Evolutionary conservation across 2,113 vertebrate species (phyloP).

Genomic region (Stigmatopora nigra): DNA sequence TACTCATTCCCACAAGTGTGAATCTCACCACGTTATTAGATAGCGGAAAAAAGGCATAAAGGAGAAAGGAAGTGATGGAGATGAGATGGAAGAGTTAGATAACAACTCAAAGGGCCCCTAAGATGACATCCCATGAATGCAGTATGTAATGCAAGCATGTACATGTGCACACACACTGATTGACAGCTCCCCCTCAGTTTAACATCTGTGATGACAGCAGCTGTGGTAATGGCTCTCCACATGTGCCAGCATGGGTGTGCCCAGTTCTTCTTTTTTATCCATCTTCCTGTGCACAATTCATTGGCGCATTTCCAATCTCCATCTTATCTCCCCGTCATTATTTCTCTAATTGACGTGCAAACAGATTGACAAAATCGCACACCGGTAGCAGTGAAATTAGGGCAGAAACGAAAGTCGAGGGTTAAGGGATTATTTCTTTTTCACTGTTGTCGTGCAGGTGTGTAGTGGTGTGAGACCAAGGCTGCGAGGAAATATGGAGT

Average conservation of each 20-base stretch:
- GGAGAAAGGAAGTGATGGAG: constrained; percentile 41
- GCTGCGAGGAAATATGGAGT: constrained; percentile 32
- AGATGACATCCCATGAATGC: constrained; percentile 48
- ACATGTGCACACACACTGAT: constrained; percentile 40
- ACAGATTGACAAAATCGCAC: constrained; percentile 34
- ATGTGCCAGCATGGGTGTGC: constrained; percentile 61
- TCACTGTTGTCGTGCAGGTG: constrained; percentile 42
- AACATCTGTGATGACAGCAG: constrained; percentile 72
- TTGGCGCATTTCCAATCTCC: constrained; percentile 43
- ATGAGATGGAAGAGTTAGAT: constrained; percentile 54
- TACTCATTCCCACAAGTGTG: constrained; percentile 43
- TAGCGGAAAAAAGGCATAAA: constrained; percentile 30
- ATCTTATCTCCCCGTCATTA: constrained; percentile 8
- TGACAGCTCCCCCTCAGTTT: constrained; percentile 69
- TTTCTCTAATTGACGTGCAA: constrained; percentile 19
- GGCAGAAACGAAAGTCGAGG: constrained; percentile 21
- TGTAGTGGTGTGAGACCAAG: constrained; percentile 40
- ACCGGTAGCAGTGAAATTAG: constrained; percentile 14
- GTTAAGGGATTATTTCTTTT: not conserved
- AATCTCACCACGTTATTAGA: constrained; percentile 16
- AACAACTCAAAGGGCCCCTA: constrained; percentile 58
- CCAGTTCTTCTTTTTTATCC: constrained; percentile 40
- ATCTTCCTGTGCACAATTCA: constrained; percentile 30
- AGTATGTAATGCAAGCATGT: constrained; percentile 15
- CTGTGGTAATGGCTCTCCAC: constrained; percentile 65